Percentiles rank a stretch among this genome's conserved stretches.
Conservation (phyloP, 2,888 invertebrate genomes). For the Phytoseiulus persimilis region DNA sequence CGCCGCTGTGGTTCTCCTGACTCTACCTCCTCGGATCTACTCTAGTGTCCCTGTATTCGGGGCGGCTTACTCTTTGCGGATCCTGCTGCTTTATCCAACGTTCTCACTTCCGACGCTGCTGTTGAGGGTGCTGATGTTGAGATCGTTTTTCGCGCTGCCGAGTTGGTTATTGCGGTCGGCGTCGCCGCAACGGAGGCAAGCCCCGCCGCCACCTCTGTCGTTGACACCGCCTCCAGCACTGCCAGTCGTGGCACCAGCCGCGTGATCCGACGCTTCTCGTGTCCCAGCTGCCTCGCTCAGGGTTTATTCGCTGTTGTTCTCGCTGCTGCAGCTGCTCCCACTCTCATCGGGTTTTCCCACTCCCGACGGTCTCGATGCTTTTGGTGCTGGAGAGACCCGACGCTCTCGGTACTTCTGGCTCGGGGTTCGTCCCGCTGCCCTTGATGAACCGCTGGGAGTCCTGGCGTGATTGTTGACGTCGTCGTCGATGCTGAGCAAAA, state of each 20-base stretch:
- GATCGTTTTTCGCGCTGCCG: background rate
- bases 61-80: background rate
- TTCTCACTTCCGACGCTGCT: background rate
- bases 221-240: background rate
- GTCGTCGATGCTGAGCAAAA: background rate
- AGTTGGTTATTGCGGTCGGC: background rate
- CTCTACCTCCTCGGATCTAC: background rate
- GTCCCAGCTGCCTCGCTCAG: background rate
- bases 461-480: background rate
- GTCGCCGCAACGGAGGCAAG: background rate
- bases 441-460: background rate
- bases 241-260: background rate
- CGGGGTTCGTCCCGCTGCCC: background rate
- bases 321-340: too few species aligned
- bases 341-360: too few species aligned
- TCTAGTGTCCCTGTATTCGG: background rate
- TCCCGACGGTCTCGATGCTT: background rate
- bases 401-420: background rate
- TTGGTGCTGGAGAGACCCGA: background rate
- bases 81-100: background rate
- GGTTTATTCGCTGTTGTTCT: too few species aligned
- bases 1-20: background rate
- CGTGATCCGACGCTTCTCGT: background rate
- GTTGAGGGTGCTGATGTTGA: background rate
- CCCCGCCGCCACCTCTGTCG: background rate